Base-by-base conservation (phyloP, 2,888 invertebrate species). In the Lamellibrachia columna region DNA sequence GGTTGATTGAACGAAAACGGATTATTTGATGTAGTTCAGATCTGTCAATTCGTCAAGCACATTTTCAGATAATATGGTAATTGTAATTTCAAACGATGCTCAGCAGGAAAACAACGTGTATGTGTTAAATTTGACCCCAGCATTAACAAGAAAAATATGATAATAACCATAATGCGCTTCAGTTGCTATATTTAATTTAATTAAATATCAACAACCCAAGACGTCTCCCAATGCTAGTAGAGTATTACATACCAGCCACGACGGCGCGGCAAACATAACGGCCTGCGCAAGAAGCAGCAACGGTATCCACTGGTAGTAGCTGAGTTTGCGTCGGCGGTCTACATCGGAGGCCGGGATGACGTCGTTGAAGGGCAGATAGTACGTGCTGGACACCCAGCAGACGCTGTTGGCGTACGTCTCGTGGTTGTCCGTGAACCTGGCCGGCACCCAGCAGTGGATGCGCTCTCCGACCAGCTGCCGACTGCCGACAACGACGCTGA, bases 371-470 rank as follows among this genome's bases (percentile, higher is more conserved):
- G 91, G 91, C 15, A 91, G 91, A 22, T 91, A 91, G 91, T 91
- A 91, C 52, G 91, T 91, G 28, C 91, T 91, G 22, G 91, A 91
- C 91, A 91, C 91, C 91, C 91, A 91, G 22, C 91, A 91, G 28
- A 91, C 91, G 91, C 52, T 53, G 91, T 91, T 53, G 52, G 91
- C 91, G 91, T 91, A 91, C 52, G 52, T 52, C 22, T 91, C 91
- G 91, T 91, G 91, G 91, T 91, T 91, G 22, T 3, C 91, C 52
- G 91, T 91, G 6, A 91, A 91, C 40, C 91, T 52, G 22, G 91
- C 91, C 91, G 91, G 91, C 52, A 53, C 52, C 91, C 91, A 91
- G 53, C 91, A 91, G 52, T 52, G 52, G 11, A 91, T 91, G 52
- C 53, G 91, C 15, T 52, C 53, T 9, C 91, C 91, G 28, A 91